Percentiles rank a stretch among this genome's conserved stretches.
Evolutionary conservation across 1,140 invertebrate genomes (phyloP).

Genomic region (Dreissena polymorpha): DNA sequence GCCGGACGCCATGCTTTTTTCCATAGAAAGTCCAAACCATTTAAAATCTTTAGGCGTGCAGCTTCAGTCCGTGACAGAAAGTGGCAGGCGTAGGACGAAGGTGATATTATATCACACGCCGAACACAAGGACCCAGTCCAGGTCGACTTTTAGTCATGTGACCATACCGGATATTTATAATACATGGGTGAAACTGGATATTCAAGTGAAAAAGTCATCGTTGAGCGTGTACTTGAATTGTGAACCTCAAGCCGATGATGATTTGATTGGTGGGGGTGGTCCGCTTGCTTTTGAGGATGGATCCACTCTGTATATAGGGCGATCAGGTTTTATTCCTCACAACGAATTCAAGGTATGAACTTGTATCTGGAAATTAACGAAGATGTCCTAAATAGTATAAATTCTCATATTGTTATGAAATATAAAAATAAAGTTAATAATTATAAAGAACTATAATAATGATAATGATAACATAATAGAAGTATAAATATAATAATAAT

Average conservation of each 20-base stretch:
- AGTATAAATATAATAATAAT: too few species aligned
- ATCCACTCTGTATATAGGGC: slow-evolving; percentile 21
- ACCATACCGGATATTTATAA: slow-evolving; percentile 31
- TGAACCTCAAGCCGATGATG: background rate
- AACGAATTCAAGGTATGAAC: slow-evolving; percentile 29
- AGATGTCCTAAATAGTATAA: background rate
- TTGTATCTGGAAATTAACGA: background rate
- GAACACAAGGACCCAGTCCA: background rate
- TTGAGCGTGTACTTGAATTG: slow-evolving; percentile 30
- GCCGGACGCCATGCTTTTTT: slow-evolving; percentile 6
- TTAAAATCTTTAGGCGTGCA: slow-evolving; percentile 22
- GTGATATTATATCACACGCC: slow-evolving; percentile 29
- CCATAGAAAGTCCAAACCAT: background rate
- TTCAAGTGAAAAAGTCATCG: slow-evolving; percentile 11
- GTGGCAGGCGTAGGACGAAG: background rate
- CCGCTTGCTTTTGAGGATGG: slow-evolving; percentile 13
- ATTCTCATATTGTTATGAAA: background rate
- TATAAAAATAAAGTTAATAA: background rate
- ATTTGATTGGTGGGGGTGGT: background rate
- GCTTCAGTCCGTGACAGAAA: background rate
- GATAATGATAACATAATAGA: too few species aligned
- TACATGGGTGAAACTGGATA: slow-evolving; percentile 24
- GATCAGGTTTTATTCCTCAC: background rate
- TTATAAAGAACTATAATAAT: background rate
- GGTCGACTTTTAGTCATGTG: background rate